Evolutionary conservation across 2,888 invertebrate genomes (phyloP).

Genomic region (Synanthedon vespiformis): DNA sequence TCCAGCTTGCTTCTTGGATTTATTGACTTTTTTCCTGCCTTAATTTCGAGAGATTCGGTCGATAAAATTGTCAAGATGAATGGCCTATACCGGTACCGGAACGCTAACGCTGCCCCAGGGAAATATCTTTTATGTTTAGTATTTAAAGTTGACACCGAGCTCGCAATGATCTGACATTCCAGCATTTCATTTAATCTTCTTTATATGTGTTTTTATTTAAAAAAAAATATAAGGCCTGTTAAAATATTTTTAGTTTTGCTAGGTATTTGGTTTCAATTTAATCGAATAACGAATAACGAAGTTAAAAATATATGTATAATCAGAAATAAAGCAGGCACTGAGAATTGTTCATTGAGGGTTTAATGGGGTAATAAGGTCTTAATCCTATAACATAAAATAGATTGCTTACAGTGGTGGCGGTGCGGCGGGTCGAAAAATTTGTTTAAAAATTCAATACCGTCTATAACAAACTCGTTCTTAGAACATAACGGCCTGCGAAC

Average conservation of each 20-base stretch:
- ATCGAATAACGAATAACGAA: no score
- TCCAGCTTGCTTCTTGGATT: constrained; percentile 52
- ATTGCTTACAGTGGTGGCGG: constrained; percentile 16
- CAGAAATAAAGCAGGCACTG: constrained; percentile 7
- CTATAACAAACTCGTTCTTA: constrained; percentile 60
- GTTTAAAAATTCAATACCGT: constrained; percentile 66
- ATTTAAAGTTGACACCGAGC: constrained; percentile 41
- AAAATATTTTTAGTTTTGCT: no score
- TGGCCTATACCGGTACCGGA: constrained; percentile 58
- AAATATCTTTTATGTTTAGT: constrained; percentile 59
- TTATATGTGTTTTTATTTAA: no score
- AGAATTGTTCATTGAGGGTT: constrained; percentile 41
- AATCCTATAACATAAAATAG: constrained; percentile 55
- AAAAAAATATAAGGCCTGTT: no score
- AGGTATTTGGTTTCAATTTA: no score
- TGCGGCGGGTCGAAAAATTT: constrained; percentile 54
- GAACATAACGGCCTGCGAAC: constrained; percentile 64
- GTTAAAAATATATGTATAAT: neutral
- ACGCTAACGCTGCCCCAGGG: constrained; percentile 61
- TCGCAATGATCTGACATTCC: neutral
- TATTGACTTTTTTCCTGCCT: constrained; percentile 64
- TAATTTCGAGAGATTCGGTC: constrained; percentile 67
- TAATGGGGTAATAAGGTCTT: constrained; percentile 52
- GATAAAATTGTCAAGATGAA: constrained; percentile 27
- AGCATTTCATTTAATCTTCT: no score